Evolutionary conservation across 35 echinoderm and acorn worm genomes (phyloP).

Genomic region (Anneissia japonica): DNA sequence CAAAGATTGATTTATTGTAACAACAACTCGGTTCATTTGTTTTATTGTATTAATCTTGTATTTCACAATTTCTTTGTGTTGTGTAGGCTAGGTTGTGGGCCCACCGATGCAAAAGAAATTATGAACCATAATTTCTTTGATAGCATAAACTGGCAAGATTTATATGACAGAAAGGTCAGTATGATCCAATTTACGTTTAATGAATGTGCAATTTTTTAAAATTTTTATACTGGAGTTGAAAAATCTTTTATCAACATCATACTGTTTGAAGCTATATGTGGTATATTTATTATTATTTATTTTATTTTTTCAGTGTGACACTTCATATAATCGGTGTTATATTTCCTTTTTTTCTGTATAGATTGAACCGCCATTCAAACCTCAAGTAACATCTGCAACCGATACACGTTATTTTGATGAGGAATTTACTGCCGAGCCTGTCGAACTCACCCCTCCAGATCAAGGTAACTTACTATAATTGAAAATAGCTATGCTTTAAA

Average conservation of each 20-base stretch:
- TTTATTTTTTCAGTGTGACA: background rate
- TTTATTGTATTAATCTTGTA: background rate
- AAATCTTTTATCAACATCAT: background rate
- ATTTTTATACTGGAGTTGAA: background rate
- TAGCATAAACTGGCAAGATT: constrained; percentile 81
- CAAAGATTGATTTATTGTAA: background rate
- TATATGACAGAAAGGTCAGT: constrained; percentile 85
- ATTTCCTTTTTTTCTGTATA: constrained; percentile 5
- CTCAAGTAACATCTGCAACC: constrained; percentile 61
- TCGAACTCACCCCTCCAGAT: constrained; percentile 81
- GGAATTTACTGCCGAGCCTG: constrained; percentile 80
- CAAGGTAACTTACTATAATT: constrained; percentile 24
- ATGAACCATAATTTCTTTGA: constrained; percentile 85
- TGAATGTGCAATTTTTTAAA: background rate
- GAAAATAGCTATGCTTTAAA: no score
- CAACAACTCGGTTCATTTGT: background rate
- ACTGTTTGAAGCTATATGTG: background rate
- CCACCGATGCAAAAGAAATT: constrained; percentile 90
- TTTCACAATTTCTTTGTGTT: background rate
- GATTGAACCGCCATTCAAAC: constrained; percentile 78
- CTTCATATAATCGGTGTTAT: background rate
- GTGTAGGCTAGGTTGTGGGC: constrained; percentile 75
- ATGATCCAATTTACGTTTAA: no score
- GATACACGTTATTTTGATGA: constrained; percentile 91
- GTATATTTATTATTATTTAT: no score